phyloP scores from a whole-genome alignment of 2,797 vertebrate species.

The Cyprinella venusta region DNA sequence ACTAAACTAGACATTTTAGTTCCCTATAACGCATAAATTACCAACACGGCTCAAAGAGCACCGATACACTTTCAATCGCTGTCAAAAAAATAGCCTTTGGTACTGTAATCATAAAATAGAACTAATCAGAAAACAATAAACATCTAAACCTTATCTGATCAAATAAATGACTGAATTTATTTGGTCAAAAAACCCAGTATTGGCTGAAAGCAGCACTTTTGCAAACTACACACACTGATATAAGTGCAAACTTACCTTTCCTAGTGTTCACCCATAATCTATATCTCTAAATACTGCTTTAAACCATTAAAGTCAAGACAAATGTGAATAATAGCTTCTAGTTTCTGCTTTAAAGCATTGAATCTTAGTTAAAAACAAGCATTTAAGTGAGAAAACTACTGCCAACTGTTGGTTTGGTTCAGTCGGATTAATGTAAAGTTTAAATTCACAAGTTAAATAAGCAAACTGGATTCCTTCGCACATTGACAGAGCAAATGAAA shows the following conservation, averaged over 20 bases:
- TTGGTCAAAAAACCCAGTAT: background rate
- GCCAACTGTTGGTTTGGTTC: too few relatives aligned
- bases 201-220: too few relatives aligned
- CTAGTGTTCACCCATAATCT: too few relatives aligned
- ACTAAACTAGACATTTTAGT: background rate
- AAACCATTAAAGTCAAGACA: background rate
- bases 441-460: background rate
- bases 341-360: background rate
- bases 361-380: background rate
- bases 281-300: background rate
- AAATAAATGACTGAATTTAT: too few relatives aligned
- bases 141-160: background rate
- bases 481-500: background rate
- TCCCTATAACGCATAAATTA: background rate
- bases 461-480: background rate
- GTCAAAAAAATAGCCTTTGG: background rate
- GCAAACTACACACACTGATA: background rate
- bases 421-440: too few relatives aligned
- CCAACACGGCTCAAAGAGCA: background rate
- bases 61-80: accelerated
- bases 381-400: background rate
- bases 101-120: background rate
- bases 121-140: too few relatives aligned
- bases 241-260: background rate
- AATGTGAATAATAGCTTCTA: background rate